Evolutionary conservation across 2,797 vertebrate species (phyloP), one percentile per base, ranked within the genome.

Genomic region (Botia almorhae): DNA sequence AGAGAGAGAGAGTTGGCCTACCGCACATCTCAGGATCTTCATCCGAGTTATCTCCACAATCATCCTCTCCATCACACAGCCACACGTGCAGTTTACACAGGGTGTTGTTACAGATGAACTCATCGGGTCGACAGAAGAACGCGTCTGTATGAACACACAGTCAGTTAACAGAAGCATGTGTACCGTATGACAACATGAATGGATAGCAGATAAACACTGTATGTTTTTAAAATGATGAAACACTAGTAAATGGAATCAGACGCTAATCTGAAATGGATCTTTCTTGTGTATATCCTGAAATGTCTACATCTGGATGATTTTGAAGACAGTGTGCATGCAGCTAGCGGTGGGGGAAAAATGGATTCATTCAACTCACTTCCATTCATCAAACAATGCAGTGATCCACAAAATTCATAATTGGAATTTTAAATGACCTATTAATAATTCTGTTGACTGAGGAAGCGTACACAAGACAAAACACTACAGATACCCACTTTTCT

Each of bases 31-130:
- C 96, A 26, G 87, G 78, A 76, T 95, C 94, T 94, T 99, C 98
- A 43, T 99, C 98, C 0, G 98, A 99, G 88, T 98, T 99, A 85
- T 99, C 98, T 46, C 98, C 98, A 36, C 98, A 99, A 86, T 99
- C 97, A 69, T 99, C 98, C 88, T 98, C 97, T 29, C 98, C 98
- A 69, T 99, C 96, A 87, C 98, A 99, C 80, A 98, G 94, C 98
- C 98, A 99, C 68, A 94, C 93, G 87, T 96, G 94, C 7, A 99
- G 95, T 88, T 99, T 99, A 91, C 98, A 99, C 75, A 99, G 92
- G 5, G 97, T 98, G 91, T 99, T 99, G 92, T 98, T 99, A 92
- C 98, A 99, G 82, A 97, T 90, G 89, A 98, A 99, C 78, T 99
- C 98, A 90, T 99, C 97, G 1, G 94, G 88, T 83, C 95, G 95